phyloP scores from a whole-genome alignment of 1,140 invertebrate species.

The Saccostrea echinata region DNA sequence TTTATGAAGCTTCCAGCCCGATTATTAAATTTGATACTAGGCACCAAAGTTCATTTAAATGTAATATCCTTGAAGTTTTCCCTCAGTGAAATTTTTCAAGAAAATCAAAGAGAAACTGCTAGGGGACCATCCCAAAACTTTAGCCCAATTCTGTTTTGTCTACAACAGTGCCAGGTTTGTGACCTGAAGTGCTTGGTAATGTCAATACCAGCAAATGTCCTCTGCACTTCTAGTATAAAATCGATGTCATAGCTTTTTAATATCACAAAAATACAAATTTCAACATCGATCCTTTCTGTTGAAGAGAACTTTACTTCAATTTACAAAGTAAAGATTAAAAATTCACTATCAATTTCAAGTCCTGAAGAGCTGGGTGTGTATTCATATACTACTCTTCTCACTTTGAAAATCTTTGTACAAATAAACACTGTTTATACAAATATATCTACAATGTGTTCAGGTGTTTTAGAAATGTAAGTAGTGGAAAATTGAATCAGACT shows the following conservation, averaged over 20 bases:
- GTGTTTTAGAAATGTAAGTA: slow-evolving; percentile 25
- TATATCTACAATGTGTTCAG: slow-evolving; percentile 11
- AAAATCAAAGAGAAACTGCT: background rate
- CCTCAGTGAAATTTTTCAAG: background rate
- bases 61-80: slow-evolving; percentile 12
- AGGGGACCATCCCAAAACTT: slow-evolving; percentile 22
- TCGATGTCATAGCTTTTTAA: slow-evolving; percentile 12
- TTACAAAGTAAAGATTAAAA: slow-evolving; percentile 23
- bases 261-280: slow-evolving; percentile 29
- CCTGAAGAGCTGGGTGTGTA: background rate
- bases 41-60: slow-evolving; percentile 20
- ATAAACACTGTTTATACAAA: slow-evolving; percentile 25
- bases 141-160: background rate
- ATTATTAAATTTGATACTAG: background rate
- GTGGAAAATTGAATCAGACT: slow-evolving; percentile 31
- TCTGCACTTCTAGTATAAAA: background rate
- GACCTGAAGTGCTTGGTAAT: background rate
- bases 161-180: background rate
- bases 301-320: background rate
- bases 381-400: background rate
- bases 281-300: slow-evolving; percentile 16
- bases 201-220: background rate
- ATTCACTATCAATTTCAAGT: slow-evolving; percentile 26
- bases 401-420: background rate
- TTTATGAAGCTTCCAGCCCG: background rate